Evolutionary conservation across 1,140 invertebrate species (phyloP), one percentile per base, ranked within the genome.

Genomic region (Gryllus bimaculatus): DNA sequence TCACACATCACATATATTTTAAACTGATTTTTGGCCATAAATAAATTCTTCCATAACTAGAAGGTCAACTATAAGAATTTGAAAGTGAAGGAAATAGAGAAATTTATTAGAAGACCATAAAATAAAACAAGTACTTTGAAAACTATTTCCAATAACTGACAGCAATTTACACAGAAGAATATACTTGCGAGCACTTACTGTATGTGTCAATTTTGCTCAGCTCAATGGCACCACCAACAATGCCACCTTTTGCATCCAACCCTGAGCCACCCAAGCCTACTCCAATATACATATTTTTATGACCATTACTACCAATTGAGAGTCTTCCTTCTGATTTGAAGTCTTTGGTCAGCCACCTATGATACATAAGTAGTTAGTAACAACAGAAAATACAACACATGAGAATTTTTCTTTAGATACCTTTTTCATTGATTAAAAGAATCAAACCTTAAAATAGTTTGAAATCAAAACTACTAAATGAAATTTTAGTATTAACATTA

Each of bases 191-290:
- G 18, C 80, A 86, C 89, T 90, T 88, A 94, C 92, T 90, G 81
- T 92, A 94, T 8, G 95, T 96, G 84, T 96, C 92, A 78, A 98
- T 94, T 84, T 93, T 92, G 81, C 94, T 93, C 10, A 99, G 89
- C 84, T 97, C 94, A 83, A 99, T 96, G 77, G 92, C 94, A 74
- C 97, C 96, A 85, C 96, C 96, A 18, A 98, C 96, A 84, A 98
- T 98, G 81, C 97, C 97, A 78, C 96, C 96, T 86, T 97, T 96
- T 15, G 96, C 96, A 85, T 98, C 96, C 75, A 98, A 88, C 81
- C 93, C 92, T 0, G 96, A 97, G n/a, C 94, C 94, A 18, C 92
- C 95, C 20, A 98, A 87, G 48, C 95, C 94, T 47, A 97, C 88
- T 48, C 94, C 93, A 76, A 98, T 93, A 84, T 93, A 94, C 87